A percentile compares a stretch with the other conserved stretches of the same genome.
phyloP scores from a whole-genome alignment of 2,113 vertebrate species.

The Cryptotis parvus region DNA sequence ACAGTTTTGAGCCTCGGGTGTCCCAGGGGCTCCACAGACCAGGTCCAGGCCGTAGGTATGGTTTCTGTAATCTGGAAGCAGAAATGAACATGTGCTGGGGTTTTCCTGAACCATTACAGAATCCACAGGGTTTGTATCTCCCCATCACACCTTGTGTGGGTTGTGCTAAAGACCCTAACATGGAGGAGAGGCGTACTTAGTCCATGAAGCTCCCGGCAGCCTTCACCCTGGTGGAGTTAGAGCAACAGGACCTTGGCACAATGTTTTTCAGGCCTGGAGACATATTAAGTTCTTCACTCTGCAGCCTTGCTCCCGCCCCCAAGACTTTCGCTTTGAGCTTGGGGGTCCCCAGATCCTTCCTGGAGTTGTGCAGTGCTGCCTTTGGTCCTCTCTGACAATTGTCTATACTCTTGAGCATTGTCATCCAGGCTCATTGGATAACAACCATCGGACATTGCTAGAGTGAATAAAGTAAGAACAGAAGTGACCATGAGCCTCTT shows the following conservation, averaged over 20 bases:
- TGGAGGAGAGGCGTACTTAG: too few relatives aligned
- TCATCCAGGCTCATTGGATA: not conserved
- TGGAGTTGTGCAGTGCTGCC: not conserved
- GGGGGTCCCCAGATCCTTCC: not conserved
- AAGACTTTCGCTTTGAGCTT: not conserved
- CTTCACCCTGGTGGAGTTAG: not conserved
- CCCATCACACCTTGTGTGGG: too few relatives aligned
- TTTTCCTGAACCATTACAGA: too few relatives aligned
- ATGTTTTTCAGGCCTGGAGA: not conserved
- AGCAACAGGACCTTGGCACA: not conserved
- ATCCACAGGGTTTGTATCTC: too few relatives aligned
- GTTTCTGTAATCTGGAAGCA: slow-evolving; percentile 36
- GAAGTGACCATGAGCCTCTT: not conserved
- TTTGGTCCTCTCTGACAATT: not conserved
- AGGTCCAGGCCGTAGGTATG: not conserved
- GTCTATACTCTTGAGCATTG: not conserved
- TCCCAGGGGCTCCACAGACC: slow-evolving; percentile 31
- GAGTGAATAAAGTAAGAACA: not conserved
- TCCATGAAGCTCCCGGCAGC: not conserved
- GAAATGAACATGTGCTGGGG: not conserved
- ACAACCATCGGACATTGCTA: not conserved
- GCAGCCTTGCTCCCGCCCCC: too few relatives aligned
- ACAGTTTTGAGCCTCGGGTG: slow-evolving; percentile 21
- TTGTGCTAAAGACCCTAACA: not conserved
- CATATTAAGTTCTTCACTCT: accelerated